Evolutionary conservation across 2,888 invertebrate genomes (phyloP), one percentile per base, ranked within the genome.

Genomic region (Clistopyga incitator): DNA sequence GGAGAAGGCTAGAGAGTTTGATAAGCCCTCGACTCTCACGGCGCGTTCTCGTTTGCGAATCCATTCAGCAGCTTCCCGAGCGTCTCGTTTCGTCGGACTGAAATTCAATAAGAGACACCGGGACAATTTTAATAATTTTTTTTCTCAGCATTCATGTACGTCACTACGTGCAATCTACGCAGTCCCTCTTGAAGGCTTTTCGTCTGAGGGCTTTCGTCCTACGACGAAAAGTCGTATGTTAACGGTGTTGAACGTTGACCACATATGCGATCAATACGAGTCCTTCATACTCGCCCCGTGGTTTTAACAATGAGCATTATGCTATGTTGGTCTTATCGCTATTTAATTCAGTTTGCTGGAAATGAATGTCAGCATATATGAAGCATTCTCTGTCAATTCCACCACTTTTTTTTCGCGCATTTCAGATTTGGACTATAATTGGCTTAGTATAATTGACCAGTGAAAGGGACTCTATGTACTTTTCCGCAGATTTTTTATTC

Each of bases 11-110:
- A 75, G 87, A 86, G 80, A 88, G 67, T 75, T 86, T 71, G 74
- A 87, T 80, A 76, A 89, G 84, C 74, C 87, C 78, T 64, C 45
- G 75, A 59, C 65, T 52, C 81, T 78, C 81, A 68, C 61, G 42
- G 42, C 34, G 8, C 38, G 67, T 81, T 67, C 72, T 42, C 72
- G 25, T 71, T 72, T 82, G 77, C 61, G 87, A 86, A 91, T 90
- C 91, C 92, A 92, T 92, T 91, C 90, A 90, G 87, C 84, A 15
- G 67, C 67, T 86, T 86, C 83, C 76, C 86, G 80, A 70, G 78
- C 72, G 81, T 82, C 77, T 78, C 34, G 68, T 68, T 86, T 77
- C 85, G 78, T 82, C 80, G 83, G 78, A 82, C 90, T 90, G 87
- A 52, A 88, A 88, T 54, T 42, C 78, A 76, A 52, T 18, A 38